These are phyloP conservation scores for Pandion haliaetus DNA, from an alignment of 2,113 vertebrate species.

Conservation along the genomic window DNA sequence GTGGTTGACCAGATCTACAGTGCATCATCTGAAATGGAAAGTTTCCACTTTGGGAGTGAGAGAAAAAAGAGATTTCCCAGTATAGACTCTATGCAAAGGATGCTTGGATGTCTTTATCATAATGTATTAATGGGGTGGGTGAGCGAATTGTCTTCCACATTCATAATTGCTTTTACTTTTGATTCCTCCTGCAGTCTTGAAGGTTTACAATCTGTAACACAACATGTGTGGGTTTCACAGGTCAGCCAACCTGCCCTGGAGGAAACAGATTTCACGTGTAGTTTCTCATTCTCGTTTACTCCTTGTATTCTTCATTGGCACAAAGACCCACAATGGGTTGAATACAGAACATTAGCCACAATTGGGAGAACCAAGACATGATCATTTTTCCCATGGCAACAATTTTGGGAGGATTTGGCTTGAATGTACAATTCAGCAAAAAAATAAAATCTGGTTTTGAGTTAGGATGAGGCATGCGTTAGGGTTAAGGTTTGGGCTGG, in stretches of 20 bases:
- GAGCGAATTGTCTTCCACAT: not conserved
- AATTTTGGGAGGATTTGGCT: not conserved
- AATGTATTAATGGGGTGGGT: not conserved
- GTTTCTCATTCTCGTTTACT: not conserved
- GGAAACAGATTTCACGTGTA: not conserved
- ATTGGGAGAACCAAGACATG: not conserved
- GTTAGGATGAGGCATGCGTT: not conserved
- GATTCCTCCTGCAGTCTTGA: not conserved
- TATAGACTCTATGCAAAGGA: not conserved
- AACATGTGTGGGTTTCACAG: not conserved
- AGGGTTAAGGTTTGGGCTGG: not conserved
- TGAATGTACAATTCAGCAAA: not conserved
- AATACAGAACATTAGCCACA: not conserved
- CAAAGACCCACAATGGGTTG: not conserved
- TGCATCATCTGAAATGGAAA: not conserved
- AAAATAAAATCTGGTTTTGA: not conserved
- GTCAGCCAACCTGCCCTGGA: not conserved
- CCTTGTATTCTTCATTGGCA: not conserved
- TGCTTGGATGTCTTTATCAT: not conserved
- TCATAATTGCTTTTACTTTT: constrained; percentile 8
- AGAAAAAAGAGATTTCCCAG: not conserved
- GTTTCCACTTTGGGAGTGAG: not conserved
- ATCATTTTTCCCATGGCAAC: not conserved
- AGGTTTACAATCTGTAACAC: not conserved
- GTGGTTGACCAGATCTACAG: not conserved